phyloP scores from a whole-genome alignment of 2,888 invertebrate genomes.

The Agrochola circellaris region DNA sequence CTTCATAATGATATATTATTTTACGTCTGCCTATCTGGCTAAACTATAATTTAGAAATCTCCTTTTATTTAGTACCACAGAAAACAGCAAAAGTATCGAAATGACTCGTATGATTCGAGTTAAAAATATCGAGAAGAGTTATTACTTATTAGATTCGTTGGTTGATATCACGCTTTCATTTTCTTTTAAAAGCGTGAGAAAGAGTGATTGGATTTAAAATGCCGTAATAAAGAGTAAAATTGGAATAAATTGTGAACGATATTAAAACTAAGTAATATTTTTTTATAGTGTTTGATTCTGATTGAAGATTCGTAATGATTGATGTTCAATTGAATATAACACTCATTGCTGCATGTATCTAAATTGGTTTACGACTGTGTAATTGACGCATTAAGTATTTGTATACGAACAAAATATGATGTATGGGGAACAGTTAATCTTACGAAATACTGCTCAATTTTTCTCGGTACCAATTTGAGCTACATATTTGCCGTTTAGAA shows the following conservation, averaged over 20 bases:
- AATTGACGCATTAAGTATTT: slow-evolving; percentile 46
- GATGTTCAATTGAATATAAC: slow-evolving; percentile 46
- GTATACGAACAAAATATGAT: slow-evolving; percentile 39
- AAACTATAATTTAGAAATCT: slow-evolving; percentile 43
- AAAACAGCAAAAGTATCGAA: slow-evolving; percentile 26
- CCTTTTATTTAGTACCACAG: slow-evolving; percentile 2
- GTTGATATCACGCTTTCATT: slow-evolving; percentile 68
- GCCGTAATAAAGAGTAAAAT: slow-evolving; percentile 58
- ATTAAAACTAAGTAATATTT: slow-evolving; percentile 49
- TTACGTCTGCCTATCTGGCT: slow-evolving; percentile 43
- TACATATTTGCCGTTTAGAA: slow-evolving; percentile 41
- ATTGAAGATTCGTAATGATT: slow-evolving; percentile 55
- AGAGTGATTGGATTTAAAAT: slow-evolving; percentile 49
- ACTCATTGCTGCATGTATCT: slow-evolving; percentile 43
- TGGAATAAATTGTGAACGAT: slow-evolving; percentile 58
- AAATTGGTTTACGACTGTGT: slow-evolving; percentile 55
- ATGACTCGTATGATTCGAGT: slow-evolving; percentile 26
- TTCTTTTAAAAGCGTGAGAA: slow-evolving; percentile 71
- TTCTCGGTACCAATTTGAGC: slow-evolving; percentile 34
- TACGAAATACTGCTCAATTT: slow-evolving; percentile 28
- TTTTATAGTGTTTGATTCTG: slow-evolving; percentile 57
- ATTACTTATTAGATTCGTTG: too few species aligned
- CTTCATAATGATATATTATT: slow-evolving; percentile 44
- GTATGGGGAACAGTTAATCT: slow-evolving; percentile 26
- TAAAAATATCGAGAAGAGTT: slow-evolving; percentile 21